Conservation (phyloP, 2,797 vertebrate species). For the Lepus oiostolus region DNA sequence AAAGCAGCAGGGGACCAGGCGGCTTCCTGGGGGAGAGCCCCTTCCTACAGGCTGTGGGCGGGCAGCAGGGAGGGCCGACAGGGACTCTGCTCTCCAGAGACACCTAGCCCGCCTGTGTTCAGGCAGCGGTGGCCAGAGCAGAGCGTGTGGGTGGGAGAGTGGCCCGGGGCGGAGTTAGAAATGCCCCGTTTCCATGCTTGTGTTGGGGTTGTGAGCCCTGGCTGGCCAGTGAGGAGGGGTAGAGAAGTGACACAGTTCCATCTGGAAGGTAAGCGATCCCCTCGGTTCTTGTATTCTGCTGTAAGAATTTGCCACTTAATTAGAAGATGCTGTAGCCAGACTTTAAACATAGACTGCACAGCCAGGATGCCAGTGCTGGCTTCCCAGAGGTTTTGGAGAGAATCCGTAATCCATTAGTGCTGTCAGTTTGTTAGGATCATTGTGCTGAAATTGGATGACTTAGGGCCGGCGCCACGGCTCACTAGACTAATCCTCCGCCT, state of each 20-base stretch:
- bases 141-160: neutral
- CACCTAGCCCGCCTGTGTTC: rapidly evolving
- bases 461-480: too few species aligned
- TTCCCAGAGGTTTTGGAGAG: neutral
- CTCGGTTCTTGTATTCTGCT: neutral
- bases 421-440: neutral
- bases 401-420: neutral
- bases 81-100: neutral
- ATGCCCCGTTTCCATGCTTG: neutral
- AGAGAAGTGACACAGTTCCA: neutral
- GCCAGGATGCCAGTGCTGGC: neutral
- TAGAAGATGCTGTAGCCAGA: neutral
- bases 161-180: neutral
- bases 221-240: neutral
- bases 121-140: neutral
- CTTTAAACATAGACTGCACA: neutral
- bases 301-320: neutral
- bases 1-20: neutral
- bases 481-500: too few species aligned
- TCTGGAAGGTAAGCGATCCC: neutral
- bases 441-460: neutral
- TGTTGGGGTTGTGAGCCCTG: neutral
- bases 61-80: neutral
- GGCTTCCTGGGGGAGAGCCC: neutral
- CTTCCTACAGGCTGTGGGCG: neutral